phyloP scores from a whole-genome alignment of 2,888 invertebrate species.

The Dolichopus griseipennis region DNA sequence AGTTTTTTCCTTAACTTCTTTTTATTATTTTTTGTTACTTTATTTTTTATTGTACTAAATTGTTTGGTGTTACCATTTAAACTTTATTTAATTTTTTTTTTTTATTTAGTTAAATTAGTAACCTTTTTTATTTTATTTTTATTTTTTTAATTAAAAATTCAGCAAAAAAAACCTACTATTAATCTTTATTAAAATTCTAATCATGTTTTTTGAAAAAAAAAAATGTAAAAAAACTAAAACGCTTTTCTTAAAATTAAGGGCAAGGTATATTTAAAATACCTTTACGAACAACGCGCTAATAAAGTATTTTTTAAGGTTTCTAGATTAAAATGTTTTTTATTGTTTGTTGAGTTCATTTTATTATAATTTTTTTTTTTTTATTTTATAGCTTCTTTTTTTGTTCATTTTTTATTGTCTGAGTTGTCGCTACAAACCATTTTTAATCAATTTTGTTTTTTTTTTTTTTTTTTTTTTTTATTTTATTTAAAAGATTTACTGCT shows the following conservation, averaged over 20 bases:
- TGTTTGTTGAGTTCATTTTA: not conserved
- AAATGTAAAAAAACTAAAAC: not conserved
- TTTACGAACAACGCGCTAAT: not conserved
- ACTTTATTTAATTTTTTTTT: too few relatives aligned
- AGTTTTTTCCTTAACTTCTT: too few relatives aligned
- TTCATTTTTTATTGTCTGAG: not conserved
- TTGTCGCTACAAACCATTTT: too few relatives aligned
- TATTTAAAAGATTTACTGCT: too few relatives aligned
- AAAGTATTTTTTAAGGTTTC: not conserved
- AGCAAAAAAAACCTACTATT: not conserved
- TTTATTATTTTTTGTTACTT: too few relatives aligned
- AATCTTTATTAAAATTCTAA: conserved; percentile 6
- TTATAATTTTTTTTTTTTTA: not conserved
- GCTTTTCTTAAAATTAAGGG: not conserved
- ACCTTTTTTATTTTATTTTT: too few relatives aligned
- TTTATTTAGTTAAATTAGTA: too few relatives aligned
- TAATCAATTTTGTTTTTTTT: too few relatives aligned
- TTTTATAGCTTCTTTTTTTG: too few relatives aligned
- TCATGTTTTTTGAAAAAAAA: not conserved
- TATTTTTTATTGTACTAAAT: too few relatives aligned
- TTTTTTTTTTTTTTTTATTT: too few relatives aligned
- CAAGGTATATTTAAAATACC: not conserved
- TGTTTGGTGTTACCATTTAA: not conserved
- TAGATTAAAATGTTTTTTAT: not conserved
- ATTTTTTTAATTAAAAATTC: not conserved